Conservation (phyloP, 2,797 vertebrate genomes). For the Numenius phaeopus region DNA sequence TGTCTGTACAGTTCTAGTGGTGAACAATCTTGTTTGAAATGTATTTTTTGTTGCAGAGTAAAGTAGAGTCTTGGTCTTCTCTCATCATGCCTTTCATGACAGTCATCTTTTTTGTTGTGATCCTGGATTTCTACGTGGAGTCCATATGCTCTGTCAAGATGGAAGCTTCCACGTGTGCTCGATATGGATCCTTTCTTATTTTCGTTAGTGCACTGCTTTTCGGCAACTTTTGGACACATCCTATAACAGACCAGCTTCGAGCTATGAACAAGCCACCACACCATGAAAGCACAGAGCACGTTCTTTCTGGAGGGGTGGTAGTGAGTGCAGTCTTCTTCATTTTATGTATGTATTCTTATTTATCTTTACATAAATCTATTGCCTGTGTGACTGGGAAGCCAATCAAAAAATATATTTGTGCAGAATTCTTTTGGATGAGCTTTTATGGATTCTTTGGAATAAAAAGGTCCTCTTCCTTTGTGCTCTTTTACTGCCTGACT, state of each 20-base stretch:
- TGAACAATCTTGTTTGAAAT: slow-evolving; percentile 14
- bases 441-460: neutral
- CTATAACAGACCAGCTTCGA: slow-evolving; percentile 92
- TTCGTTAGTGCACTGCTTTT: slow-evolving; percentile 90
- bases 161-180: slow-evolving; percentile 88
- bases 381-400: neutral
- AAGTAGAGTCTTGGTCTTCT: slow-evolving; percentile 94
- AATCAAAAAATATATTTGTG: neutral
- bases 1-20: neutral
- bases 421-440: neutral
- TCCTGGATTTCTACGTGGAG: slow-evolving; percentile 97
- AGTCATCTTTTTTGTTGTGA: slow-evolving; percentile 92
- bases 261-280: slow-evolving; percentile 86
- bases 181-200: slow-evolving; percentile 87
- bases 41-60: slow-evolving; percentile 85
- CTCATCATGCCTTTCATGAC: slow-evolving; percentile 91
- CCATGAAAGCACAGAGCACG: slow-evolving; percentile 91
- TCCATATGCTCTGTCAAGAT: slow-evolving; percentile 92
- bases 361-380: neutral
- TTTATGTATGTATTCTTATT: slow-evolving; percentile 84
- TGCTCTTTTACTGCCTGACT: neutral
- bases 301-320: slow-evolving; percentile 95
- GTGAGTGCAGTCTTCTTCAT: slow-evolving; percentile 96
- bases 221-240: slow-evolving; percentile 97
- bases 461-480: neutral